These are phyloP conservation scores for Chionomys nivalis DNA, from an alignment of 2,113 vertebrate genomes.

Conservation along the genomic window DNA sequence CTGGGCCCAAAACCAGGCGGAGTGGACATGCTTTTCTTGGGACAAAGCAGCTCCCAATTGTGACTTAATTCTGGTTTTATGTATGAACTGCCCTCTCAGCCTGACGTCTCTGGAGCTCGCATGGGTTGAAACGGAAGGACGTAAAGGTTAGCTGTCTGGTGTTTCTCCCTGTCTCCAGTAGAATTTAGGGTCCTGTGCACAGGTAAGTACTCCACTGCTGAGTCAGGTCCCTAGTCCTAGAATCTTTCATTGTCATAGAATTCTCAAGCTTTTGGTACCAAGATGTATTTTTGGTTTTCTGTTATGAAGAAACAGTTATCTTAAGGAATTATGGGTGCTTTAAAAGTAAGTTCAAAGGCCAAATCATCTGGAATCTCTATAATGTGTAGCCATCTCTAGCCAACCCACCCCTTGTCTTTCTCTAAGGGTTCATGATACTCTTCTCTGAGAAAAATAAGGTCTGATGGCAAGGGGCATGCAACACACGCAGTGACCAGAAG, in stretches of 20 bases:
- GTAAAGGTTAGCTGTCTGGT: not conserved
- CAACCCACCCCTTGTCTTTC: not conserved
- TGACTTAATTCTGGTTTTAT: not conserved
- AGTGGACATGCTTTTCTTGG: not conserved
- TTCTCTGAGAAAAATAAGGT: not conserved
- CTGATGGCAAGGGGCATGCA: constrained; percentile 11
- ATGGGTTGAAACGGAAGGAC: not conserved
- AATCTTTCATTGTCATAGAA: not conserved
- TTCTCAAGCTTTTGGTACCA: constrained; percentile 21
- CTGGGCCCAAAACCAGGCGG: not conserved
- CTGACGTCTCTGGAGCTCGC: not conserved
- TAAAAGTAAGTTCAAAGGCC: constrained; percentile 3
- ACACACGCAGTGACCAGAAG: constrained; percentile 74
- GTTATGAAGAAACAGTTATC: not conserved
- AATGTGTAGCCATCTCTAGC: not conserved
- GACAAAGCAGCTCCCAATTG: not conserved
- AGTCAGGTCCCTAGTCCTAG: not conserved
- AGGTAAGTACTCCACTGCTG: not conserved
- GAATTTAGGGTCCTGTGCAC: not conserved
- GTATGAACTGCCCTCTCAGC: not conserved
- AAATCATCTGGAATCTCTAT: not conserved
- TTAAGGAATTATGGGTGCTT: not conserved
- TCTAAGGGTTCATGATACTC: not conserved
- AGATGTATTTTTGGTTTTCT: not conserved
- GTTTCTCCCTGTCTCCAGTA: not conserved